Evolutionary conservation across 2,113 vertebrate species (phyloP), one percentile per base, ranked within the genome.

Genomic region (Mobula birostris): DNA sequence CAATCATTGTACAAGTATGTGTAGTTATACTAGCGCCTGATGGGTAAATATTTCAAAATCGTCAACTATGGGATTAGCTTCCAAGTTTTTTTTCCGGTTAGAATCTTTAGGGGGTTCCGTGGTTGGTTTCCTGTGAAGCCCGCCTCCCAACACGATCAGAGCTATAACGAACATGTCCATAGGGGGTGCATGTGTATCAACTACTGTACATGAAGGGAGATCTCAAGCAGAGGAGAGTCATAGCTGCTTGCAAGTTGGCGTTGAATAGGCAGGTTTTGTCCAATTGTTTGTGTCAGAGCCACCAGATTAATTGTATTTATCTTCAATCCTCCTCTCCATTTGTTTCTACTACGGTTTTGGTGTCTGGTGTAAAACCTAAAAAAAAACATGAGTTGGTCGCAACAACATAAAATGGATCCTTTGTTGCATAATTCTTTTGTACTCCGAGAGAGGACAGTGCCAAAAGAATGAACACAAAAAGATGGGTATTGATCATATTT

Each of bases 181-280:
- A 74, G 90, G 90, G 90, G 90, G 90, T 93, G 90, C 68, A 40
- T 90, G 90, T 48, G 36, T 74, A 74, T 92, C 40, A 92, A 92
- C 63, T 72, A 93, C 36, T 36, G 36, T 36, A 36, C 90, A 93
- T 72, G 63, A 90, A 29, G n/a, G 36, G 68, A 68, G 63, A 90
- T 5, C 87, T 68, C 66, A 70, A 72, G 68, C 90, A 93, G 90
- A 48, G 19, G n/a, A 32, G 90, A 72, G 68, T 93, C 90, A 72
- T 68, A 93, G 63, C 90, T 93, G 29, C 29, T 90, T 90, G 61
- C 85, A 66, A 68, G n/a, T n/a, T 90, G 85, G 61, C 85, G 66
- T 32, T n/a, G 85, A 90, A 90, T 66, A 90, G 85, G 61, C 32
- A 48, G 66, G 2, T 74, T 93, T 93, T 32, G 32, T 91, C 63